Base-by-base conservation (phyloP, 2,113 vertebrate species). In the Dipodomys stephensi region DNA sequence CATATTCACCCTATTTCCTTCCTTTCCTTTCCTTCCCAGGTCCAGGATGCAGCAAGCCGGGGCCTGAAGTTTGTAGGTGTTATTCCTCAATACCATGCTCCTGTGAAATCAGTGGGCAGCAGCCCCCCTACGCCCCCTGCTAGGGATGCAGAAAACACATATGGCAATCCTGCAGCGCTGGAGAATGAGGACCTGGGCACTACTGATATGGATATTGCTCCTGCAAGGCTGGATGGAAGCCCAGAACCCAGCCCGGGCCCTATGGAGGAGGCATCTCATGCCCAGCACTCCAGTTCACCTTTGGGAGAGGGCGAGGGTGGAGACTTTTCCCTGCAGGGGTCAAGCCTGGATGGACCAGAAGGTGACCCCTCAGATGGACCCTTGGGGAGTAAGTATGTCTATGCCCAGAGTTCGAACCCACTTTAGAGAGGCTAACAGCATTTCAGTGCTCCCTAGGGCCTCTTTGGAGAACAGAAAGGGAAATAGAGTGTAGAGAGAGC, bases 61-160 rank as follows among this genome's bases (percentile, higher is more conserved):
- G 99, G 99, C 80, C 98, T 99, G 97, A 98, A 98, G 96, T 99
- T 99, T 86, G 98, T 99, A n/a, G 99, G 99, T 67, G 99, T 99
- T 73, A 97, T 99, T 89, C 99, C 99, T 96, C 99, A 99, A 92
- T 99, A 99, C 25, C 98, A 96, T 35, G 97, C 97, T 93, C 93
- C 94, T 28, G 96, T 60, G 94, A 95, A 90, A 92, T 95, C 96
- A 11, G 96, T 97, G 28, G 96, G 97, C 97, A 97, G 96, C 27
- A 22, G 97, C 89, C 96, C 97, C 67, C 96, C 97, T 46, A 96
- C 96, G n/a, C 95, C 98, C 2, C 89, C 95, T 76, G 98, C 96
- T 76, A 88, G 87, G 90, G 96, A 93, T 76, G 53, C 0, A 0
- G 64, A 46, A 16, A 28, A 91, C 46, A 62, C 74, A 93, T 32